Percentiles rank a stretch among this genome's conserved stretches.
phyloP scores from a whole-genome alignment of 2,888 invertebrate species.

The Micoletzkya japonica region DNA sequence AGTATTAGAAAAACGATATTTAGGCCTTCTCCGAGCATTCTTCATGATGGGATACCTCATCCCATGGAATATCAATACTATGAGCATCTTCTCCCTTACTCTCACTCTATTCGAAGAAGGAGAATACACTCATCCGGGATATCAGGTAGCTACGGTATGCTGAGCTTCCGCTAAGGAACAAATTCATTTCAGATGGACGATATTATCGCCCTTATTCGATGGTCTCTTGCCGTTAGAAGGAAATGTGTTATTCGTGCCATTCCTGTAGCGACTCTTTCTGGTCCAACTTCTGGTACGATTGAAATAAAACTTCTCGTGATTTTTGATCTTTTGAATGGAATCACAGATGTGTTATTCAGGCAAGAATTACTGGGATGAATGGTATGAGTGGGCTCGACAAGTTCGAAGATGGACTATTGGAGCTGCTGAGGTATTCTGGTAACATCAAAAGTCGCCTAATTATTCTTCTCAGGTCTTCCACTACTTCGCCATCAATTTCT shows the following conservation, averaged over 20 bases:
- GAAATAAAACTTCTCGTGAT: not conserved
- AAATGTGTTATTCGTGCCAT: slow-evolving; percentile 52
- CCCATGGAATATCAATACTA: slow-evolving; percentile 59
- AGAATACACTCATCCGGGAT: slow-evolving; percentile 38
- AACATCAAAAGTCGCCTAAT: too few relatives aligned
- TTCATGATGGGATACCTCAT: slow-evolving; percentile 57
- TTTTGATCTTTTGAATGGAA: not conserved
- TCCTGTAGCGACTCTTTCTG: slow-evolving; percentile 54
- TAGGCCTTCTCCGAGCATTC: slow-evolving; percentile 40
- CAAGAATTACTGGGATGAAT: slow-evolving; percentile 47
- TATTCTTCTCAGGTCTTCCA: slow-evolving; percentile 45
- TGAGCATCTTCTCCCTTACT: slow-evolving; percentile 56
- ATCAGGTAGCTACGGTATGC: slow-evolving; percentile 25
- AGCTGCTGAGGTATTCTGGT: slow-evolving; percentile 49
- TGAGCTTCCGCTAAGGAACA: not conserved
- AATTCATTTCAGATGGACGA: slow-evolving; percentile 51
- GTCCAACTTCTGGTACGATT: slow-evolving; percentile 35
- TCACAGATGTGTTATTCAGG: slow-evolving; percentile 26
- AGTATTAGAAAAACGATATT: too few relatives aligned
- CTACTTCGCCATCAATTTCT: slow-evolving; percentile 57
- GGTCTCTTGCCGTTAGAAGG: slow-evolving; percentile 53
- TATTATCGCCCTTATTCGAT: slow-evolving; percentile 55
- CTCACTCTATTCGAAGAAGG: slow-evolving; percentile 48
- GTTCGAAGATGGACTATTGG: slow-evolving; percentile 59
- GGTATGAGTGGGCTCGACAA: slow-evolving; percentile 60